Evolutionary conservation across 2,888 invertebrate species (phyloP).

Genomic region (Tipula helvola): DNA sequence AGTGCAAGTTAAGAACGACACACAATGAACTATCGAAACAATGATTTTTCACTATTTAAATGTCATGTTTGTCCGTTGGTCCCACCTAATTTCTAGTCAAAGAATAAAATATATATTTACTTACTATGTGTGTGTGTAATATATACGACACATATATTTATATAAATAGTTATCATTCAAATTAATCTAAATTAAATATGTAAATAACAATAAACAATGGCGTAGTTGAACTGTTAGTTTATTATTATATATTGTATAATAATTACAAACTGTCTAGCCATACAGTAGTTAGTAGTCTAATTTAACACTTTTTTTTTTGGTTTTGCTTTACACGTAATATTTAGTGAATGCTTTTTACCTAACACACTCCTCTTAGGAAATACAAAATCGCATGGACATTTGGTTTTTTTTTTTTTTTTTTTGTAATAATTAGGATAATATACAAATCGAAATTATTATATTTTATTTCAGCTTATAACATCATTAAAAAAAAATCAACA

Average conservation of each 20-base stretch:
- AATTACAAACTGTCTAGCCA: not conserved
- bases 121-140: no score
- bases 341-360: not conserved
- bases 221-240: not conserved
- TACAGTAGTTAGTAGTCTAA: not conserved
- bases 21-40: not conserved
- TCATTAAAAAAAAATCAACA: not conserved
- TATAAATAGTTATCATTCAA: not conserved
- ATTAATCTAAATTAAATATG: not conserved
- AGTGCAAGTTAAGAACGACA: no score
- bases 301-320: not conserved
- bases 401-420: not conserved
- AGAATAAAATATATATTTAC: not conserved
- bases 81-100: not conserved
- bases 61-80: not conserved
- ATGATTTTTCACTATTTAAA: not conserved
- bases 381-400: not conserved
- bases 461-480: slow-evolving; percentile 4
- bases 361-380: not conserved
- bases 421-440: not conserved
- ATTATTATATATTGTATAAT: not conserved
- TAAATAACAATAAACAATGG: not conserved
- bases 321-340: not conserved
- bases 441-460: not conserved
- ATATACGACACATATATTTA: not conserved